Percentiles rank a stretch among this genome's conserved stretches.
These are phyloP conservation scores for Verasper variegatus DNA, from an alignment of 2,113 vertebrate species.

Conservation along the genomic window DNA sequence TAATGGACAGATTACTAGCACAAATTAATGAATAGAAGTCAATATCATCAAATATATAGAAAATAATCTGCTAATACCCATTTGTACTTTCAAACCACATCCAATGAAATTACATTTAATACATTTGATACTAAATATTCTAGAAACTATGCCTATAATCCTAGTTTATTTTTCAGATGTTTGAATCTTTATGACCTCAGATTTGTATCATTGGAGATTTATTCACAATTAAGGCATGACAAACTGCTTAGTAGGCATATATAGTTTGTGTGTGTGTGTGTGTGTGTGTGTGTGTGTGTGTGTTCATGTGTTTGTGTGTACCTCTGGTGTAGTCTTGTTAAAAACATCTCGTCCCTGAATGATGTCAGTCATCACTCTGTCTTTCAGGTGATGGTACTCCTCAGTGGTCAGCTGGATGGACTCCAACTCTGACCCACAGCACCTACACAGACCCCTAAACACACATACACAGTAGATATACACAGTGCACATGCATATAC, in stretches of 20 bases:
- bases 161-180: neutral
- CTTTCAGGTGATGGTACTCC: conserved; percentile 89
- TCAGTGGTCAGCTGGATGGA: conserved; percentile 87
- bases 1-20: too few relatives aligned
- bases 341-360: conserved; percentile 91
- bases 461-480: conserved; percentile 19
- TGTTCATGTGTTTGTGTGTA: conserved; percentile 22
- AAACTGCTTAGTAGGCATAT: neutral
- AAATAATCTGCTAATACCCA: too few relatives aligned
- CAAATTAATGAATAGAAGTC: too few relatives aligned
- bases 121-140: too few relatives aligned
- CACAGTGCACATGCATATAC: neutral
- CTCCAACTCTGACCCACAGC: conserved; percentile 87
- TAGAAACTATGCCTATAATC: neutral
- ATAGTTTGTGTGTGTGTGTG: neutral
- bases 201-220: neutral
- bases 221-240: neutral
- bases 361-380: conserved; percentile 86
- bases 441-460: conserved; percentile 85
- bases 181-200: neutral
- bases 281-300: conserved; percentile 9
- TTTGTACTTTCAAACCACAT: too few relatives aligned
- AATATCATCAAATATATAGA: too few relatives aligned
- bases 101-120: too few relatives aligned
- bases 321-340: conserved; percentile 93